These are phyloP conservation scores for Penaeus chinensis DNA, from an alignment of 1,140 invertebrate genomes.

Conservation along the genomic window DNA sequence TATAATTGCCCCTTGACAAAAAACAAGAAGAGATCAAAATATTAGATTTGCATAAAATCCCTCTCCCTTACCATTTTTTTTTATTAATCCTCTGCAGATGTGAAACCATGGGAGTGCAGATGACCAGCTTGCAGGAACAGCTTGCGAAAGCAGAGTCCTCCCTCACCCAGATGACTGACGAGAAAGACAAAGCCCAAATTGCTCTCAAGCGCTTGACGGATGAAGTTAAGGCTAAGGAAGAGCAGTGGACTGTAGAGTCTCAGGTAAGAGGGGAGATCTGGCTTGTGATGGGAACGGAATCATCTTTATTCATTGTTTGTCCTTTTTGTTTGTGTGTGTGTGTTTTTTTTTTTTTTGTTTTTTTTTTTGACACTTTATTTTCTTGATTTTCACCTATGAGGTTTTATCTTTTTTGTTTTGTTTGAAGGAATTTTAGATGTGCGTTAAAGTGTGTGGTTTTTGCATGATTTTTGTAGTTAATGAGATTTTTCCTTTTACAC, in stretches of 20 bases:
- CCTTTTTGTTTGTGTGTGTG: not conserved
- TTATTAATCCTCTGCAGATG: constrained; percentile 17
- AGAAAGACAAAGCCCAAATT: constrained; percentile 44
- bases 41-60: too few relatives aligned
- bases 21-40: too few relatives aligned
- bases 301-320: not conserved
- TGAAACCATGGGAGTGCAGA: constrained; percentile 34
- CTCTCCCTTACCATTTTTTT: not conserved
- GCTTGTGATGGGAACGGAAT: not conserved
- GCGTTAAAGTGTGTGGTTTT: too few relatives aligned
- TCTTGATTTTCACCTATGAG: too few relatives aligned
- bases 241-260: constrained; percentile 49
- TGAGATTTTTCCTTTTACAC: too few relatives aligned
- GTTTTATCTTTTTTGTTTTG: too few relatives aligned
- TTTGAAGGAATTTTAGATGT: too few relatives aligned
- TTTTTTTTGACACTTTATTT: too few relatives aligned
- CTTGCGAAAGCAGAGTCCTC: constrained; percentile 13
- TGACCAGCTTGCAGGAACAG: constrained; percentile 35
- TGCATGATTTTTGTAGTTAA: too few relatives aligned
- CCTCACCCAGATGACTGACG: constrained; percentile 24
- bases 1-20: too few relatives aligned
- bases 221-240: constrained; percentile 55
- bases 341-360: not conserved
- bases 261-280: constrained; percentile 19
- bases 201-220: constrained; percentile 54